Percentiles rank a stretch among this genome's conserved stretches.
These are phyloP conservation scores for Triops longicaudatus DNA, from an alignment of 1,140 invertebrate genomes.

Conservation along the genomic window DNA sequence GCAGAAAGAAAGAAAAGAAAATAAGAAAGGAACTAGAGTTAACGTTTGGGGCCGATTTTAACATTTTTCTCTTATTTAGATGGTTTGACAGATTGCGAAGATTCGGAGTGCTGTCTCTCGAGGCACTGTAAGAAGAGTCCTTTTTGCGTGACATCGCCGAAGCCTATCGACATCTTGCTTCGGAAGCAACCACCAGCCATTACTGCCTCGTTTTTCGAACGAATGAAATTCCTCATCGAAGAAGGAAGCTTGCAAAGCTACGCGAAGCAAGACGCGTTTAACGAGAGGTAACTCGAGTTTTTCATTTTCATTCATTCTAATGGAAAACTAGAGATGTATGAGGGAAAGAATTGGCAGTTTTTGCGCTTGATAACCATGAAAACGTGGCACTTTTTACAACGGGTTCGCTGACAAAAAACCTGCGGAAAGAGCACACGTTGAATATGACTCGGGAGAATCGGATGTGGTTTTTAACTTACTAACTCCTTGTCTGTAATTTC, in stretches of 20 bases:
- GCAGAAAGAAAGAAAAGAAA: too few species aligned
- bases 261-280: conserved; percentile 92
- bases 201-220: conserved; percentile 93
- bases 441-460: too few species aligned
- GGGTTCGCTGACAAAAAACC: too few species aligned
- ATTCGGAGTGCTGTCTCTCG: conserved; percentile 83
- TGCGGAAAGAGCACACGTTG: too few species aligned
- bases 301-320: neutral
- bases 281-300: conserved; percentile 76
- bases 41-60: too few species aligned
- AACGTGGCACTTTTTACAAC: too few species aligned
- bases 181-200: conserved; percentile 91
- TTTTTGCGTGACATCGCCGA: conserved; percentile 88
- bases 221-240: conserved; percentile 96
- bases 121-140: conserved; percentile 74
- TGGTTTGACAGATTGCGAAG: conserved; percentile 93
- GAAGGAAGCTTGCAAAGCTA: conserved; percentile 97
- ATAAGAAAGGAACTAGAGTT: too few species aligned
- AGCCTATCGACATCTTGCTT: conserved; percentile 88
- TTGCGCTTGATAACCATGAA: too few species aligned
- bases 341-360: neutral
- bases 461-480: too few species aligned
- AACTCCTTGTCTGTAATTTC: too few species aligned
- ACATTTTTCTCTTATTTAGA: conserved; percentile 61
- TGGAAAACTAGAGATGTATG: neutral